Conservation (phyloP, 2,888 invertebrate genomes). For the Chydorus sphaericus region DNA sequence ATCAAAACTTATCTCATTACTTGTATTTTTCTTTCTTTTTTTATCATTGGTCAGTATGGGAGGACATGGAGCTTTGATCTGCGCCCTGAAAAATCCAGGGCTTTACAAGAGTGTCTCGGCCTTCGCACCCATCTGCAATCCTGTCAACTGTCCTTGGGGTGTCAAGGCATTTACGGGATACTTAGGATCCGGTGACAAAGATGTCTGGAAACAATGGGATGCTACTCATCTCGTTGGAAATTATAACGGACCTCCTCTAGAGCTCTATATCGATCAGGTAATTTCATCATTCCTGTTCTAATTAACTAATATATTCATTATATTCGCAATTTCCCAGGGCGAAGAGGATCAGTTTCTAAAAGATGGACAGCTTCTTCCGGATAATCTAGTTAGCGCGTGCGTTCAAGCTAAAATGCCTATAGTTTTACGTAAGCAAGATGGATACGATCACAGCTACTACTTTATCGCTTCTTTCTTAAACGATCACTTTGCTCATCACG, state of each 20-base stretch:
- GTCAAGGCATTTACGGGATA: constrained; percentile 67
- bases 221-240: constrained; percentile 63
- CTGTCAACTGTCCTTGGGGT: constrained; percentile 73
- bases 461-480: constrained; percentile 81
- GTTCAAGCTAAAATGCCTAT: constrained; percentile 51
- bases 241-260: constrained; percentile 68
- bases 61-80: constrained; percentile 87
- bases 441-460: constrained; percentile 91
- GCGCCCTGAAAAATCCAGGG: constrained; percentile 74
- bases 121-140: constrained; percentile 89
- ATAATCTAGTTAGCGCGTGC: constrained; percentile 61
- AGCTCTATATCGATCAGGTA: constrained; percentile 82
- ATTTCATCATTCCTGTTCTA: constrained; percentile 12
- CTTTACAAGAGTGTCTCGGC: constrained; percentile 53
- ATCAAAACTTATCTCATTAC: not conserved
- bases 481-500: constrained; percentile 84
- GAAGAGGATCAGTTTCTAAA: constrained; percentile 61
- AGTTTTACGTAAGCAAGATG: constrained; percentile 55
- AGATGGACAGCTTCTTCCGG: constrained; percentile 62
- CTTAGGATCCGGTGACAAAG: constrained; percentile 39
- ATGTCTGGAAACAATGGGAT: constrained; percentile 71
- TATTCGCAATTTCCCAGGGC: constrained; percentile 41
- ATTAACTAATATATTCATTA: not conserved
- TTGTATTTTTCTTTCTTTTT: not conserved
- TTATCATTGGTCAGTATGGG: constrained; percentile 61